Percentiles rank a stretch among this genome's conserved stretches.
Evolutionary conservation across 1,140 invertebrate species (phyloP).

Genomic region (Trichogramma pretiosum): DNA sequence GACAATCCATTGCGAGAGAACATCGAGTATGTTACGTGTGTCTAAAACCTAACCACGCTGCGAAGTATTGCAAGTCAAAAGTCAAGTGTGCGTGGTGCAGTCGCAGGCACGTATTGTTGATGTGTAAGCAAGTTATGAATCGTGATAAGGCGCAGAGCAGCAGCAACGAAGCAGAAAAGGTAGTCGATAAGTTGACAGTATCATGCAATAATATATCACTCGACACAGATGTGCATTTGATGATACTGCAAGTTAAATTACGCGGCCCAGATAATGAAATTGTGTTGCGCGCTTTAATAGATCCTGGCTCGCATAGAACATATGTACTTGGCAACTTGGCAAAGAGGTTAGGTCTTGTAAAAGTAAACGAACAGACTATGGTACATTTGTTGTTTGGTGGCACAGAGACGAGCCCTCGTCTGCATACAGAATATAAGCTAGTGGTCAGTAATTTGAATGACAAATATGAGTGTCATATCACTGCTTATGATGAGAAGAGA

Average conservation of each 20-base stretch:
- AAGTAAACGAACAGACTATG: constrained; percentile 4
- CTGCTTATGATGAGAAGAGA: constrained; percentile 12
- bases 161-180: no score
- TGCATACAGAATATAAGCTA: constrained; percentile 15
- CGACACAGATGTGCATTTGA: no score
- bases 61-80: constrained; percentile 8
- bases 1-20: neutral
- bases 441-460: constrained; percentile 15
- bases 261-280: no score
- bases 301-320: constrained; percentile 19
- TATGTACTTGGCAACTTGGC: constrained; percentile 20
- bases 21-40: constrained; percentile 18
- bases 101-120: constrained; percentile 11
- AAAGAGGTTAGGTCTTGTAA: constrained; percentile 13
- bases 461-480: constrained; percentile 20
- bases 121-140: no score
- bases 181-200: no score
- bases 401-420: neutral
- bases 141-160: no score
- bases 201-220: no score
- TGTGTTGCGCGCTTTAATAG: constrained; percentile 20
- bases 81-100: constrained; percentile 17
- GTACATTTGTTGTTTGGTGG: constrained; percentile 20
- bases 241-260: no score
- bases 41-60: constrained; percentile 9